phyloP scores from a whole-genome alignment of 1,140 invertebrate genomes.

The Prorops nasuta region DNA sequence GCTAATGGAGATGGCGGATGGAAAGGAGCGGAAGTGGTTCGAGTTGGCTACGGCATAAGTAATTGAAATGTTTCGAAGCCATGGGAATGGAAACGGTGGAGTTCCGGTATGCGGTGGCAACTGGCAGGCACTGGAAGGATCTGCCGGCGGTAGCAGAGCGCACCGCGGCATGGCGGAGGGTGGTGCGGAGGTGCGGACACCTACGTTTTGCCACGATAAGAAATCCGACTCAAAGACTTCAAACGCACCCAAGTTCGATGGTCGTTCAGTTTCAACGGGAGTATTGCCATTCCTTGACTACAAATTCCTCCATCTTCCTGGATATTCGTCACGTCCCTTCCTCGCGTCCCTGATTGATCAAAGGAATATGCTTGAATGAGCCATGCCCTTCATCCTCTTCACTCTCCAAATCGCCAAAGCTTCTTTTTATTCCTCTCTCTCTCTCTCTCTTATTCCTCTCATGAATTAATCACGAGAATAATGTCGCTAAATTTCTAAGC shows the following conservation, averaged over 20 bases:
- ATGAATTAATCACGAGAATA: no score
- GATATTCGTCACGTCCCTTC: slow-evolving; percentile 18
- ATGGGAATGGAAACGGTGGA: slow-evolving; percentile 10
- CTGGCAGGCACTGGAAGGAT: slow-evolving; percentile 10
- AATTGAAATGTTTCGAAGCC: slow-evolving; percentile 25
- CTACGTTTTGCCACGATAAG: neutral
- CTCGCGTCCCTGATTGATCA: slow-evolving; percentile 18
- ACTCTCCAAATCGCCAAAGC: slow-evolving; percentile 16
- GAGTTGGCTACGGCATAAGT: slow-evolving; percentile 14
- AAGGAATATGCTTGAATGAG: slow-evolving; percentile 13
- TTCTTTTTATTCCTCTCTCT: slow-evolving; percentile 15
- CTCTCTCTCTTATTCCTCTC: no score
- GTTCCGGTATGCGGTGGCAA: neutral
- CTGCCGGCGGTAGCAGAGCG: no score
- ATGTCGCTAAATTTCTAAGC: no score
- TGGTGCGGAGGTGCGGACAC: neutral
- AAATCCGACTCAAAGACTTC: slow-evolving; percentile 1
- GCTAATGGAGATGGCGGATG: slow-evolving; percentile 13
- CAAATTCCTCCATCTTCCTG: no score
- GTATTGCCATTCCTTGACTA: no score
- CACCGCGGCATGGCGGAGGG: no score
- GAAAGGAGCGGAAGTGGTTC: slow-evolving; percentile 1
- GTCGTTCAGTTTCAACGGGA: no score
- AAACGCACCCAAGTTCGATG: slow-evolving; percentile 8
- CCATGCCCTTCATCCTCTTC: neutral